A percentile compares a stretch with the other conserved stretches of the same genome.
Conservation (phyloP, 1,140 invertebrate species). For the Drosophila neocordata region DNA sequence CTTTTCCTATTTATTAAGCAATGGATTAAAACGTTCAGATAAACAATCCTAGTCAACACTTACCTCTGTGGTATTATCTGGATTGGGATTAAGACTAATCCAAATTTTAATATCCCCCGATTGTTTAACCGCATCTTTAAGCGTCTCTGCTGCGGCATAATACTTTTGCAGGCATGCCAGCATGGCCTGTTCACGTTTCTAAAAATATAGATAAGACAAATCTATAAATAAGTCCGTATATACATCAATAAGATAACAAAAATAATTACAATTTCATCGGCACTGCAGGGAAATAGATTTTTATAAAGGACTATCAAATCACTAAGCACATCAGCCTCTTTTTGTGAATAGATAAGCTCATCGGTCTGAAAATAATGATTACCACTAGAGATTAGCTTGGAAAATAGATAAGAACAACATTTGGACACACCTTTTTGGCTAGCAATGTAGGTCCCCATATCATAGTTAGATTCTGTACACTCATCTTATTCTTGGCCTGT, state of each 20-base stretch:
- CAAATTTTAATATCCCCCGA: slow-evolving; percentile 92
- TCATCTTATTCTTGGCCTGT: slow-evolving; percentile 90
- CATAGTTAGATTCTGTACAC: slow-evolving; percentile 90
- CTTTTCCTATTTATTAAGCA: slow-evolving; percentile 61
- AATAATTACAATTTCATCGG: slow-evolving; percentile 79
- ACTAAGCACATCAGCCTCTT: slow-evolving; percentile 87
- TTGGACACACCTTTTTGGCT: slow-evolving; percentile 85
- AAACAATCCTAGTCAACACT: background rate
- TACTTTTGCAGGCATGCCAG: slow-evolving; percentile 88
- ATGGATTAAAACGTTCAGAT: background rate
- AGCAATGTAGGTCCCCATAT: slow-evolving; percentile 93
- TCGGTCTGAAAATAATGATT: slow-evolving; percentile 38
- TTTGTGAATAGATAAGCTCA: slow-evolving; percentile 85
- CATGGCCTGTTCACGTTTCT: slow-evolving; percentile 88
- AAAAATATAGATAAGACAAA: background rate
- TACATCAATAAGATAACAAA: background rate
- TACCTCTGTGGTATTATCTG: slow-evolving; percentile 74
- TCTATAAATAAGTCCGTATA: background rate
- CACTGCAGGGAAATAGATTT: slow-evolving; percentile 84
- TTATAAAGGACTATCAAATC: slow-evolving; percentile 87
- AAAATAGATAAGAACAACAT: background rate
- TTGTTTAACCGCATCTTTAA: slow-evolving; percentile 85
- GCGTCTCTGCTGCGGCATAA: slow-evolving; percentile 84
- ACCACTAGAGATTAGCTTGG: background rate
- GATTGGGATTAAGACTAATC: slow-evolving; percentile 84